Conservation (phyloP, 2,113 vertebrate species). For the Progne subis region DNA sequence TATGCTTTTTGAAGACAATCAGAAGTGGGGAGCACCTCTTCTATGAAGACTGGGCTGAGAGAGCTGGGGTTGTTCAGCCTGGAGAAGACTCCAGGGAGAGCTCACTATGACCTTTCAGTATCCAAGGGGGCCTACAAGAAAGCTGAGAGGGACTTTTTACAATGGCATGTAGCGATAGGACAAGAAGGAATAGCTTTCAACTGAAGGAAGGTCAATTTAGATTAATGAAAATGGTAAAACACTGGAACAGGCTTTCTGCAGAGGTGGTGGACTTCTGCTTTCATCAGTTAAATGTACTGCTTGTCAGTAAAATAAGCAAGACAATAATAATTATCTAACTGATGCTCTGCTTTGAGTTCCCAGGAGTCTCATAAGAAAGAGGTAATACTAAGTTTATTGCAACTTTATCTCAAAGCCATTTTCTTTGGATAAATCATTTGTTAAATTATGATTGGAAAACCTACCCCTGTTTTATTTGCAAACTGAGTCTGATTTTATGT, state of each 20-base stretch:
- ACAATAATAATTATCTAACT: neutral
- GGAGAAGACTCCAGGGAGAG: neutral
- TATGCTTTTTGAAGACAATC: neutral
- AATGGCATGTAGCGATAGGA: neutral
- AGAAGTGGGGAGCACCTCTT: neutral
- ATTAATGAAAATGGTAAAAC: neutral
- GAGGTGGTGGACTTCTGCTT: neutral
- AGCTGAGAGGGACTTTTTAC: neutral
- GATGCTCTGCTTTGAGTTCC: neutral
- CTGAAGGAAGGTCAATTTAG: neutral
- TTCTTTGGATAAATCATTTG: neutral
- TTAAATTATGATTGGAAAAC: neutral
- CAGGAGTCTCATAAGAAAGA: neutral
- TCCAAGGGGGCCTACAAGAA: neutral
- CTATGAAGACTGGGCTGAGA: neutral
- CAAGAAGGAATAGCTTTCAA: neutral
- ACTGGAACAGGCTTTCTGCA: neutral
- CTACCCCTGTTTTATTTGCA: neutral
- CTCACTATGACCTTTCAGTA: neutral
- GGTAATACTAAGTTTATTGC: neutral
- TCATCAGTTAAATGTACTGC: neutral
- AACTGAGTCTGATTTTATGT: neutral
- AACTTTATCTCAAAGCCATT: neutral
- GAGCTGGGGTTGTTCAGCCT: neutral
- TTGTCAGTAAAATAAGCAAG: neutral